Evolutionary conservation across 1,140 invertebrate species (phyloP), one percentile per base, ranked within the genome.

Genomic region (Parapsyche elsis): DNA sequence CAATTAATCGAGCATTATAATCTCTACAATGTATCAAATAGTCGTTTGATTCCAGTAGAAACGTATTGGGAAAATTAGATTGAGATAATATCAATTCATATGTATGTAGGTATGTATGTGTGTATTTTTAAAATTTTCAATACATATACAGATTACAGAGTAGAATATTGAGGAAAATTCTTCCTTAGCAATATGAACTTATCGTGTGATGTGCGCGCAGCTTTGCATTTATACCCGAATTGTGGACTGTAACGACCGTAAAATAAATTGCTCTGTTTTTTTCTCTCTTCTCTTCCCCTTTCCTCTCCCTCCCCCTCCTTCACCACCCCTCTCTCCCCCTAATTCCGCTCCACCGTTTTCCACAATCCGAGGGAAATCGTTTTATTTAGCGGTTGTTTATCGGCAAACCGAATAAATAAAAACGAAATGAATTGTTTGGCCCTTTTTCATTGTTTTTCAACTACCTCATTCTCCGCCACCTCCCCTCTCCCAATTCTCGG

Each of bases 301-400:
- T 38, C 24, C 57, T 5, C 45, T 57, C 49, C n/a, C 49, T 24
- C 46, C 9, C 73, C 9, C 73, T 2, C 21, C 46, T 61, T 10
- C 4, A 4, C n/a, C 64, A 30, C 64, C 64, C 9, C 16, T 9
- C 21, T 23, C 53, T 23, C 12, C 46, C 59, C 59, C 57, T n/a
- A 61, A 44, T 70, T 77, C 53, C n/a, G 61, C 70, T 71, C 61
- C 70, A 30, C 76, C 67, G 45, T 61, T 73, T 71, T 80, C 80
- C 80, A 49, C 53, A 70, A 76, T 76, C 74, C 80, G 64, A 38
- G 74, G 76, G 30, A 76, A 49, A 77, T 77, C 75, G 75, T 77
- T 81, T 81, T 81, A 81, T 81, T 78, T 73, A 75, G 71, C 76
- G 71, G 80, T 53, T 78, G 76, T 79, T 81, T 81, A 81, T 81